Conservation (phyloP, 2,113 vertebrate species). For the Pangasianodon gigas region DNA sequence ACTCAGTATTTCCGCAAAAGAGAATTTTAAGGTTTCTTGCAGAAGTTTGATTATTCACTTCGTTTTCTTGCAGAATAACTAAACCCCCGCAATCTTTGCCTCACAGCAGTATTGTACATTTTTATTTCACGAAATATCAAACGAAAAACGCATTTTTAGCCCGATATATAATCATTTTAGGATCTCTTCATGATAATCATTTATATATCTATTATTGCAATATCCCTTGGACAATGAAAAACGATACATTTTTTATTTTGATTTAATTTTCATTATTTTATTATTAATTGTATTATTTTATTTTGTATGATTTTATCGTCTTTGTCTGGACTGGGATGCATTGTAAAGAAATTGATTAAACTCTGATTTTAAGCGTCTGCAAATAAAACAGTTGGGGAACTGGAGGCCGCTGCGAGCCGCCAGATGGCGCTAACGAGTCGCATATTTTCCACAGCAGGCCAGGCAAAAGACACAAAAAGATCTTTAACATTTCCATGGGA, state of each 20-base stretch:
- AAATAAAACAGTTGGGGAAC: not conserved
- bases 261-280: not conserved
- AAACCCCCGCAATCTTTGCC: not conserved
- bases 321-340: not conserved
- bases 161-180: not conserved
- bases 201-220: not conserved
- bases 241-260: not conserved
- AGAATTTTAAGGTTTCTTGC: too few relatives aligned
- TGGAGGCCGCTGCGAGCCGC: slow-evolving; percentile 67
- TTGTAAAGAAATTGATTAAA: not conserved
- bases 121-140: not conserved
- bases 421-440: slow-evolving; percentile 93
- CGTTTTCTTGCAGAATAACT: not conserved
- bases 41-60: not conserved
- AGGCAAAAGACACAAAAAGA: slow-evolving; percentile 32
- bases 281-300: not conserved
- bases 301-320: not conserved
- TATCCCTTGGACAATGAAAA: not conserved
- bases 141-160: not conserved
- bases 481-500: slow-evolving; percentile 53
- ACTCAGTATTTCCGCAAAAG: not conserved
- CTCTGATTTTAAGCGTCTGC: not conserved
- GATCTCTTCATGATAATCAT: not conserved
- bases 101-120: not conserved
- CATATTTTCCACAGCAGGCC: slow-evolving; percentile 64